Percentiles rank a stretch among this genome's conserved stretches.
These are phyloP conservation scores for Furnarius figulus DNA, from an alignment of 2,113 vertebrate genomes.

Conservation along the genomic window DNA sequence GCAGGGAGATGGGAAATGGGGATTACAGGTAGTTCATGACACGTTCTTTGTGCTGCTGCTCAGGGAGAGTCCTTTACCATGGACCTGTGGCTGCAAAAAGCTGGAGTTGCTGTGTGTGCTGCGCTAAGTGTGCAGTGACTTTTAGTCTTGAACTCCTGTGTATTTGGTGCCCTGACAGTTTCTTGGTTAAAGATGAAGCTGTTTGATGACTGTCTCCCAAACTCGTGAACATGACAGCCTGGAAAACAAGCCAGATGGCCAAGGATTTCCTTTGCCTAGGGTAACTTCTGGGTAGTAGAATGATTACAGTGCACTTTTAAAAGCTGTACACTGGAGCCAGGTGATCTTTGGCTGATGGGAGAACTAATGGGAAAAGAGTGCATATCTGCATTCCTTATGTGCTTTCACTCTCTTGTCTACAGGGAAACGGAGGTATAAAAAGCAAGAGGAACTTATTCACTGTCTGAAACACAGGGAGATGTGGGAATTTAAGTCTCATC, in stretches of 20 bases:
- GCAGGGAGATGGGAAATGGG: background rate
- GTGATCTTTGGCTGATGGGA: background rate
- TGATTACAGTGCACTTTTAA: background rate
- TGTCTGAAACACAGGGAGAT: background rate
- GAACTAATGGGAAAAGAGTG: background rate
- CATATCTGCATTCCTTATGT: background rate
- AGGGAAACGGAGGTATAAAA: background rate
- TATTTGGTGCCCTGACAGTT: background rate
- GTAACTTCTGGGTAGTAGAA: background rate
- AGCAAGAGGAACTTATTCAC: background rate
- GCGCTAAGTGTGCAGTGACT: background rate
- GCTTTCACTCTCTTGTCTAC: background rate
- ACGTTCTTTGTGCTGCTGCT: rapidly evolving
- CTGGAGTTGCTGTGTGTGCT: background rate
- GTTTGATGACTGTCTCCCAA: background rate
- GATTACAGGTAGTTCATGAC: background rate
- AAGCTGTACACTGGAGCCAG: background rate
- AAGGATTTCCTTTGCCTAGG: background rate
- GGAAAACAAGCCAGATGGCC: background rate
- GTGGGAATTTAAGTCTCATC: background rate
- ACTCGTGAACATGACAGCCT: background rate
- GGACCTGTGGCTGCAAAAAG: background rate
- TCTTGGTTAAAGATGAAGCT: background rate
- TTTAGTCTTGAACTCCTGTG: background rate
- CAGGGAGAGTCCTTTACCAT: background rate